phyloP scores from a whole-genome alignment of 2,888 invertebrate genomes.

The Scaptomyza reducta region DNA sequence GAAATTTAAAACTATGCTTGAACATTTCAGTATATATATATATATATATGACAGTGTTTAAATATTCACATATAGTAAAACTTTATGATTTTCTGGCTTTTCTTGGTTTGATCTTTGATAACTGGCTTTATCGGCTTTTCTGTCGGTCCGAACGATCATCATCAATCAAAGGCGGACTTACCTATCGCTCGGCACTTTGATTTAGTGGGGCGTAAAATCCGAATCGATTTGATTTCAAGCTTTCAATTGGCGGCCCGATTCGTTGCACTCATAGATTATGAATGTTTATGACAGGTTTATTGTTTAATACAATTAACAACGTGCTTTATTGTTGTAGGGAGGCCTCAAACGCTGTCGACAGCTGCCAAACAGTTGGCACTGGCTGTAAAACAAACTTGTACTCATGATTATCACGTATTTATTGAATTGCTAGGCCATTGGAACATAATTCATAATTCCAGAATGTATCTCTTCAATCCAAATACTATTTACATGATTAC shows the following conservation, averaged over 20 bases:
- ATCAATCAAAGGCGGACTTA: conserved; percentile 39
- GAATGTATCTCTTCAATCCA: conserved; percentile 38
- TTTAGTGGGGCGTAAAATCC: conserved; percentile 44
- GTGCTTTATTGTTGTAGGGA: conserved; percentile 33
- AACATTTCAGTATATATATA: not conserved
- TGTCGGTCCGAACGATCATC: conserved; percentile 15
- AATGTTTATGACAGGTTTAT: conserved; percentile 57
- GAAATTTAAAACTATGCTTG: not conserved
- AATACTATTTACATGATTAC: conserved; percentile 37
- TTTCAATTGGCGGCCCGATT: conserved; percentile 37
- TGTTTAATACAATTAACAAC: conserved; percentile 62
- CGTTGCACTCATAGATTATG: conserved; percentile 53
- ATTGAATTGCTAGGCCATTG: conserved; percentile 28
- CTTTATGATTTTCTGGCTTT: not conserved
- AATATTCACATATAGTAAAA: not conserved
- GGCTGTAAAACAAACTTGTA: conserved; percentile 27
- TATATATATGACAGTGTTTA: too few relatives aligned
- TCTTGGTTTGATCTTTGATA: conserved; percentile 1
- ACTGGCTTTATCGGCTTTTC: conserved; percentile 17
- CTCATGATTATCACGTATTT: conserved; percentile 25
- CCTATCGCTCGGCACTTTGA: conserved; percentile 47
- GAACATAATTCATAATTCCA: too few relatives aligned
- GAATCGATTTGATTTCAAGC: conserved; percentile 54
- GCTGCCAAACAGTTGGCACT: conserved; percentile 33
- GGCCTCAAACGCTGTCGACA: conserved; percentile 38